Percentiles rank a stretch among this genome's conserved stretches.
Evolutionary conservation across 2,888 invertebrate species (phyloP).

Genomic region (Anoplius nigerrimus): DNA sequence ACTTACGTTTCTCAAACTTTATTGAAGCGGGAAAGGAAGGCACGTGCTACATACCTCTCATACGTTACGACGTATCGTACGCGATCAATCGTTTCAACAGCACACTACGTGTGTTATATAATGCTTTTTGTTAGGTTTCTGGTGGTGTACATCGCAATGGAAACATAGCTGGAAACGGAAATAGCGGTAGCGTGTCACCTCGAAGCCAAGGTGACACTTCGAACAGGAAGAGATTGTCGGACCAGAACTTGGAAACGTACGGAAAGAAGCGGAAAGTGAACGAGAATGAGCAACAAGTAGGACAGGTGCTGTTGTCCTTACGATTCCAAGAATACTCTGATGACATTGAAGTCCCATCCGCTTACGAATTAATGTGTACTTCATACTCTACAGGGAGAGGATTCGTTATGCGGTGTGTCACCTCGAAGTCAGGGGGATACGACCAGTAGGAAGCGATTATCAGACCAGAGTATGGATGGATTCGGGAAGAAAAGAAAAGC

Average conservation of each 20-base stretch:
- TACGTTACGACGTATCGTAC: no score
- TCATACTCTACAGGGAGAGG: slow-evolving; percentile 58
- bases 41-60: slow-evolving; percentile 48
- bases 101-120: slow-evolving; percentile 6
- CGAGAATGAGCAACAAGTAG: slow-evolving; percentile 57
- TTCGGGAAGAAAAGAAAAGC: slow-evolving; percentile 59
- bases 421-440: slow-evolving; percentile 59
- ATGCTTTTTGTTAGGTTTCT: slow-evolving; percentile 53
- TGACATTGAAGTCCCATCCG: no score
- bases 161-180: slow-evolving; percentile 60
- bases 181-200: slow-evolving; percentile 60
- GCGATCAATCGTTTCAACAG: no score
- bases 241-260: slow-evolving; percentile 52
- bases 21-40: slow-evolving; percentile 84
- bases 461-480: slow-evolving; percentile 58
- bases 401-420: slow-evolving; percentile 58
- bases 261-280: slow-evolving; percentile 60
- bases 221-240: slow-evolving; percentile 60
- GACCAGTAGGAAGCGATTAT: slow-evolving; percentile 56
- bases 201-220: slow-evolving; percentile 54
- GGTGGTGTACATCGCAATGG: slow-evolving; percentile 62
- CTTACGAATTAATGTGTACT: no score
- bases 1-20: slow-evolving; percentile 84
- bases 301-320: slow-evolving; percentile 49
- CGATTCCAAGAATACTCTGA: no score